Evolutionary conservation across 2,797 vertebrate genomes (phyloP).

Genomic region (Botia kubotai): DNA sequence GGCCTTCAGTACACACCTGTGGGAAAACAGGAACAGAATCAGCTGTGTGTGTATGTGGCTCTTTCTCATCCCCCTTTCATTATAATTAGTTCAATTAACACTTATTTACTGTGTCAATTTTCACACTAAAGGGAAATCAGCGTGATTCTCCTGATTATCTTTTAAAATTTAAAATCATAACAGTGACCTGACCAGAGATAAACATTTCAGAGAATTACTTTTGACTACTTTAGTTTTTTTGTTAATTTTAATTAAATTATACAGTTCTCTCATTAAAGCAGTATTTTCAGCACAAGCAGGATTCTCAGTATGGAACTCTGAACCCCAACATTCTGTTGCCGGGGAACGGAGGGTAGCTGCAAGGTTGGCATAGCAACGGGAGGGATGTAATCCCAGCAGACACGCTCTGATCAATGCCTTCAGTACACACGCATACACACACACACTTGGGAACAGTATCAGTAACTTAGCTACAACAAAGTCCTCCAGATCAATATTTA

Average conservation of each 20-base stretch:
- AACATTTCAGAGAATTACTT: constrained; percentile 16
- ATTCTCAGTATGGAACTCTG: constrained; percentile 87
- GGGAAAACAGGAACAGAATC: constrained; percentile 2
- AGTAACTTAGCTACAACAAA: constrained; percentile 40
- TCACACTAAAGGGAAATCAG: background rate
- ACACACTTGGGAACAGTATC: constrained; percentile 40
- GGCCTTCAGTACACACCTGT: constrained; percentile 96
- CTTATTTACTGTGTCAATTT: background rate
- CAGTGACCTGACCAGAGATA: constrained; percentile 4
- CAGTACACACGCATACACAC: constrained; percentile 77
- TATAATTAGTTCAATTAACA: background rate
- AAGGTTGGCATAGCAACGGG: constrained; percentile 92
- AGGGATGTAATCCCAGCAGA: constrained; percentile 93
- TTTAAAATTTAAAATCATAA: constrained; percentile 1
- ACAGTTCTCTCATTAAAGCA: constrained; percentile 85
- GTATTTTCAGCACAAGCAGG: constrained; percentile 87
- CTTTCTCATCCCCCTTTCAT: background rate
- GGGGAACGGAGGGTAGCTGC: constrained; percentile 90
- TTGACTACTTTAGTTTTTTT: constrained; percentile 6
- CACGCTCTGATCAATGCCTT: constrained; percentile 92
- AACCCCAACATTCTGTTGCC: constrained; percentile 93
- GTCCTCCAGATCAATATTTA: constrained; percentile 52
- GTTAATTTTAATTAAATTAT: constrained; percentile 57
- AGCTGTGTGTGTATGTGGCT: constrained; percentile 32
- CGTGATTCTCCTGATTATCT: background rate